These are phyloP conservation scores for Tachysurus fulvidraco DNA, from an alignment of 2,113 vertebrate species.

Conservation along the genomic window DNA sequence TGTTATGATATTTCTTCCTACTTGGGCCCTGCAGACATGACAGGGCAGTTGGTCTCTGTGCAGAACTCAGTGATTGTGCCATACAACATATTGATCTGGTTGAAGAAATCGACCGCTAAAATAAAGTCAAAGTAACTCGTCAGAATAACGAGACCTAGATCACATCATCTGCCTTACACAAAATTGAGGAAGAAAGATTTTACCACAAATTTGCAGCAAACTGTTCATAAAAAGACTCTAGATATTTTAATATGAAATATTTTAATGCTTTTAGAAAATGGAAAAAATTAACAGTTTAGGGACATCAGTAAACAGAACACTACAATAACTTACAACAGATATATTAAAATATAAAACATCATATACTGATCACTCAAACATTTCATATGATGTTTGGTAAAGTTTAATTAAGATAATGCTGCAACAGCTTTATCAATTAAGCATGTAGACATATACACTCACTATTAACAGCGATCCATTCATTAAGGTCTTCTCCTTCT, in stretches of 20 bases:
- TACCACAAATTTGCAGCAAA: not conserved
- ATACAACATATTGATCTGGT: constrained; percentile 97
- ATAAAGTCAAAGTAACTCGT: constrained; percentile 8
- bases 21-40: constrained; percentile 96
- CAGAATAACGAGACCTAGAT: not conserved
- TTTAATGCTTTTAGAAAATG: not conserved
- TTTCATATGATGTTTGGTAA: not conserved
- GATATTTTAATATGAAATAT: not conserved
- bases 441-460: constrained; percentile 60
- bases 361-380: not conserved
- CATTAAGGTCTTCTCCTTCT: constrained; percentile 94
- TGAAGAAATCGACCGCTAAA: constrained; percentile 95
- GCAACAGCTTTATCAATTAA: not conserved
- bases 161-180: not conserved
- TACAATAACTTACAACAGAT: not conserved
- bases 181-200: not conserved
- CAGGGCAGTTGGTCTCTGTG: constrained; percentile 87
- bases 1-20: constrained; percentile 50
- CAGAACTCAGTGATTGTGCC: constrained; percentile 98
- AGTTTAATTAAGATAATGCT: not conserved
- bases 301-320: not conserved
- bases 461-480: constrained; percentile 98
- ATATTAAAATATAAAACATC: not conserved
- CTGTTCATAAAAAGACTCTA: not conserved
- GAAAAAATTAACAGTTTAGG: not conserved